A percentile compares a stretch with the other conserved stretches of the same genome.
These are phyloP conservation scores for Lethocerus indicus DNA, from an alignment of 1,140 invertebrate genomes.

Conservation along the genomic window DNA sequence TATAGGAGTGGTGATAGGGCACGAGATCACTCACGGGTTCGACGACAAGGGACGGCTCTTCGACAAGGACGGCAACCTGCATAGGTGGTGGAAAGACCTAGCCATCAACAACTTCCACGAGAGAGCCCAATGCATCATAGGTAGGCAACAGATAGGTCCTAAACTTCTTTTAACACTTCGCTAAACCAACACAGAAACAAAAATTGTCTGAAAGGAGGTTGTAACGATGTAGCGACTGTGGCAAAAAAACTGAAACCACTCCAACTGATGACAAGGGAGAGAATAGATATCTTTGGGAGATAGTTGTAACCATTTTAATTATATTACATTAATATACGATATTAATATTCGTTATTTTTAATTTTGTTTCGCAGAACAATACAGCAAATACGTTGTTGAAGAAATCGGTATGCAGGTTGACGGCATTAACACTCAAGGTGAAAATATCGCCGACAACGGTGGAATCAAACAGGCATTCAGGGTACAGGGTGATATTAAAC, in stretches of 20 bases:
- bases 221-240: no score
- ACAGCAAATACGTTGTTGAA: conserved; percentile 40
- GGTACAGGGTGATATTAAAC: no score
- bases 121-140: conserved; percentile 62
- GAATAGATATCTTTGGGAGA: no score
- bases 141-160: no score
- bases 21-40: conserved; percentile 52
- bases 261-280: no score
- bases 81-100: conserved; percentile 60
- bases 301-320: no score
- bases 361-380: conserved; percentile 39
- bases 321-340: no score
- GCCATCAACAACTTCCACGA: conserved; percentile 43
- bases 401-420: conserved; percentile 42
- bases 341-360: no score
- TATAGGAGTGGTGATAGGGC: conserved; percentile 49
- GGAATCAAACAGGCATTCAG: conserved; percentile 69
- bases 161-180: no score
- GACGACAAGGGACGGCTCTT: conserved; percentile 49
- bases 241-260: no score
- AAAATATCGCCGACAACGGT: conserved; percentile 84
- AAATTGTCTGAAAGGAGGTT: no score
- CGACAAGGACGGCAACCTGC: conserved; percentile 47
- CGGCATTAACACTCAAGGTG: conserved; percentile 46
- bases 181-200: no score